phyloP scores from a whole-genome alignment of 2,113 vertebrate species.

The Eurystomus gularis region DNA sequence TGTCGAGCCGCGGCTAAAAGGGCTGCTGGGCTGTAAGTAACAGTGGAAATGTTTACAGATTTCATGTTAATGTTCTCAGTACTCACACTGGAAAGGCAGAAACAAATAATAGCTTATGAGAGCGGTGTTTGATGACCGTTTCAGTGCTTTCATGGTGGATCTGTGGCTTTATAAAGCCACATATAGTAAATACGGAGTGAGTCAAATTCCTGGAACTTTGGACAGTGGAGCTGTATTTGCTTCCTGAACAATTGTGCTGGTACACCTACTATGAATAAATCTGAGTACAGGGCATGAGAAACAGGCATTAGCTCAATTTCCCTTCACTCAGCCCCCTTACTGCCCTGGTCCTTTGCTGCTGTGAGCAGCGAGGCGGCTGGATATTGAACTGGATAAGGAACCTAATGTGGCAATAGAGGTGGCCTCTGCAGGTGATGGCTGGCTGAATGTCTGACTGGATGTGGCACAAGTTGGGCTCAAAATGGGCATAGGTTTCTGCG shows the following conservation, averaged over 20 bases:
- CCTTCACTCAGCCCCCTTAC: neutral
- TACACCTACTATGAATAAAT: neutral
- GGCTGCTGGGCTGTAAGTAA: neutral
- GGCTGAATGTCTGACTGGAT: neutral
- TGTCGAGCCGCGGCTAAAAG: neutral
- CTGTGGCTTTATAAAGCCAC: neutral
- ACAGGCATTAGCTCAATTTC: neutral
- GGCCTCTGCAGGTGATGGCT: neutral
- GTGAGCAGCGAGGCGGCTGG: neutral
- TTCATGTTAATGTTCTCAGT: neutral
- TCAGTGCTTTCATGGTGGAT: neutral
- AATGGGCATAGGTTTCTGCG: neutral
- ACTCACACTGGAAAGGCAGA: neutral
- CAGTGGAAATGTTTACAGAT: neutral
- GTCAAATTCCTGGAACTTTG: neutral
- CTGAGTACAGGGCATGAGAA: neutral
- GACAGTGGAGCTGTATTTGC: neutral
- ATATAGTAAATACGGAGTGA: neutral
- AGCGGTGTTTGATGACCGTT: neutral
- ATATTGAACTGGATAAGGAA: neutral
- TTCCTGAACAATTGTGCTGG: neutral
- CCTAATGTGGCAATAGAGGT: neutral
- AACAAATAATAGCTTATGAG: neutral
- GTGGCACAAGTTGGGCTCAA: neutral
- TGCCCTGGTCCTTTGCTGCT: neutral